Percentiles rank a stretch among this genome's conserved stretches.
Evolutionary conservation across 2,113 vertebrate genomes (phyloP).

Genomic region (Orcinus orca): DNA sequence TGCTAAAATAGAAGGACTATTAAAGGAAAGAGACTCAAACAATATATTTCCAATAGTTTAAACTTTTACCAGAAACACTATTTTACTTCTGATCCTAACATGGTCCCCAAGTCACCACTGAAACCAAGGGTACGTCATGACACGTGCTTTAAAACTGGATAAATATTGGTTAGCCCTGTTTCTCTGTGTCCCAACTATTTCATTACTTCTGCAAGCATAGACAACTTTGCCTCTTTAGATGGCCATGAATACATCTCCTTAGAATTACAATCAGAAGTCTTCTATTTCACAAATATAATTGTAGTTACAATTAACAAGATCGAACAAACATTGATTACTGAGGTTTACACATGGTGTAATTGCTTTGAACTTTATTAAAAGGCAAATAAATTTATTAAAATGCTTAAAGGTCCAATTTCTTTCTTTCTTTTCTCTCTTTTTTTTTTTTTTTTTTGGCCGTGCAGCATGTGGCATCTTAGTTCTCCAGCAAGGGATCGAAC

Average conservation of each 20-base stretch:
- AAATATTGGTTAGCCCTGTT: background rate
- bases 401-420: background rate
- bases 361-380: slow-evolving; percentile 3
- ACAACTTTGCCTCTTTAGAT: background rate
- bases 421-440: too few relatives aligned
- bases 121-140: background rate
- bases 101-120: background rate
- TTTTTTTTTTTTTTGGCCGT: too few relatives aligned
- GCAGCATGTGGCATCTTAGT: too few relatives aligned
- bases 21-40: background rate
- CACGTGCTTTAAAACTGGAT: background rate
- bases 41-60: background rate
- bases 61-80: background rate
- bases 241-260: background rate
- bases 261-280: background rate
- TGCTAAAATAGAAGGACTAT: background rate
- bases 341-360: background rate
- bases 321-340: background rate
- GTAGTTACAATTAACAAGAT: background rate
- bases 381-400: background rate
- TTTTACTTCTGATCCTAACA: background rate
- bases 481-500: too few relatives aligned
- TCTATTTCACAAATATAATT: background rate
- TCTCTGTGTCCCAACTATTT: background rate
- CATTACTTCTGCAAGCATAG: background rate